These are phyloP conservation scores for Amaurobius ferox DNA, from an alignment of 2,888 invertebrate genomes.

Conservation along the genomic window DNA sequence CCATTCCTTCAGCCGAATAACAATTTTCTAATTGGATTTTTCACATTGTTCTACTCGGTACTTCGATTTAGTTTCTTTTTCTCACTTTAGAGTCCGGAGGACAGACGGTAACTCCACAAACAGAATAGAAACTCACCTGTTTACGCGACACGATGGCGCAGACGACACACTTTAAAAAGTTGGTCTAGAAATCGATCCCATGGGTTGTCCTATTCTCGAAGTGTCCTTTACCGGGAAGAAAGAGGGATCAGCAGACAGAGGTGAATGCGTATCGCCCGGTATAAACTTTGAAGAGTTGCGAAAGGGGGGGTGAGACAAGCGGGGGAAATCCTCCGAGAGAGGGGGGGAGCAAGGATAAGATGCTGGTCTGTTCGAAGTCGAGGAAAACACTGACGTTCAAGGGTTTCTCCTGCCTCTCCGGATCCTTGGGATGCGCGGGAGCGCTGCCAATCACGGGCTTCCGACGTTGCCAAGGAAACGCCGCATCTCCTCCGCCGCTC, in stretches of 20 bases:
- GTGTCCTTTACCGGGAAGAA: conserved; percentile 25
- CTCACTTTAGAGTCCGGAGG: no score
- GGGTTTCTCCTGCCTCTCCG: background rate
- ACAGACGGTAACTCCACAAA: no score
- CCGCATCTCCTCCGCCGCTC: conserved; percentile 39
- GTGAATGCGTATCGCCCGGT: conserved; percentile 32
- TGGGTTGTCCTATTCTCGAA: conserved; percentile 22
- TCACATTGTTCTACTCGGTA: no score
- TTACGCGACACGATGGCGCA: no score
- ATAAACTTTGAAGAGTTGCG: conserved; percentile 15
- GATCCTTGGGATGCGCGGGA: conserved; percentile 52
- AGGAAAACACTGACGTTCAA: background rate
- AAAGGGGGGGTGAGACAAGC: conserved; percentile 15
- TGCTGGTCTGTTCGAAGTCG: background rate
- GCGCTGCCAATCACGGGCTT: conserved; percentile 63
- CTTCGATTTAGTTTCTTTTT: no score
- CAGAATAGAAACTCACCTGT: no score
- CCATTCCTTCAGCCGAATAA: no score
- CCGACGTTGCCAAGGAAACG: conserved; percentile 48
- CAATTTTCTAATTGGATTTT: no score
- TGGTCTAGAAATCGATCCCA: conserved; percentile 29
- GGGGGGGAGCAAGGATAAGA: conserved; percentile 26
- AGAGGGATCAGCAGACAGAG: conserved; percentile 4
- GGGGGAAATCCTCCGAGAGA: conserved; percentile 24
- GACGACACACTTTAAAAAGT: background rate